Percentiles rank a stretch among this genome's conserved stretches.
Conservation (phyloP, 2,797 vertebrate genomes). For the Simalia tracyae region DNA sequence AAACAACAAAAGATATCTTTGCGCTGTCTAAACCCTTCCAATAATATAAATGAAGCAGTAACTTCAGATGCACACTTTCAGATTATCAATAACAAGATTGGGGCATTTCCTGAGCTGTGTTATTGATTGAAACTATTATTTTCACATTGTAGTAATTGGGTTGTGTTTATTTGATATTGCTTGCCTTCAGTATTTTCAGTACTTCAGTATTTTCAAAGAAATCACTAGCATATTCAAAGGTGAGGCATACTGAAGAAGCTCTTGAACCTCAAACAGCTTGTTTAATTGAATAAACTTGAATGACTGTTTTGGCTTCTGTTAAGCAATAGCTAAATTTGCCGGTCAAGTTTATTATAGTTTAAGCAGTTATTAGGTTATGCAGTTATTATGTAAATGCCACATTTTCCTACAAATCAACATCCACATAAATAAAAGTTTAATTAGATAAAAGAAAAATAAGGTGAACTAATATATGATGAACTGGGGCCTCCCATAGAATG, state of each 20-base stretch:
- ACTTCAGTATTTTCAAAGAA: not conserved
- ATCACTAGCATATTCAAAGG: not conserved
- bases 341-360: not conserved
- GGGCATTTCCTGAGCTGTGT: not conserved
- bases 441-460: not conserved
- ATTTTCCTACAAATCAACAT: not conserved
- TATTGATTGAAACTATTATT: not conserved
- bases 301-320: not conserved
- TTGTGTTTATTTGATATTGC: not conserved
- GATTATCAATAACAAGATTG: not conserved
- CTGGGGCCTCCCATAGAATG: too few relatives aligned
- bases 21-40: not conserved
- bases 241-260: conserved; percentile 3
- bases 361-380: not conserved
- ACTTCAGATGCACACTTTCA: not conserved
- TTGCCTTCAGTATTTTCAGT: not conserved
- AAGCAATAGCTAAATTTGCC: not conserved
- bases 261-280: not conserved
- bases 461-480: not conserved
- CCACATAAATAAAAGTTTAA: not conserved
- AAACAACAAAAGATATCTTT: not conserved
- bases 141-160: not conserved
- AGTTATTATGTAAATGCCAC: not conserved
- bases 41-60: not conserved
- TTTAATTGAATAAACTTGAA: not conserved